Evolutionary conservation across 2,113 vertebrate species (phyloP), one percentile per base, ranked within the genome.

Genomic region (Lontra canadensis): DNA sequence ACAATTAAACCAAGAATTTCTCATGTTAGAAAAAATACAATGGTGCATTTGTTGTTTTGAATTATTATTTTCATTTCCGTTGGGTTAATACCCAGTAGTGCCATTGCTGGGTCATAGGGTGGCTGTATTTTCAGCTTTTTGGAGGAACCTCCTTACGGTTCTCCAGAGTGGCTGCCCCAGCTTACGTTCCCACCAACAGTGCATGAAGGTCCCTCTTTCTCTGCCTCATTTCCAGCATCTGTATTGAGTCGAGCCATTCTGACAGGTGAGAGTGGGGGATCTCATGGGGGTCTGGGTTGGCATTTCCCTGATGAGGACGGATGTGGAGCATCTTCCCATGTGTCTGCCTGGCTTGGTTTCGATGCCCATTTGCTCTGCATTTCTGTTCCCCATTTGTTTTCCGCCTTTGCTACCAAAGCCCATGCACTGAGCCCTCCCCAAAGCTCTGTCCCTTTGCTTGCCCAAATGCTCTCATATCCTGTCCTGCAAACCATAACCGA

Each of bases 201-300:
- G 13, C 13, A 26, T 0, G 25, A 15, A 1, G 23, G 6, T 44
- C 25, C 25, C 39, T 1, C 3, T 44, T 8, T 42, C 6, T 29
- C 15, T 6, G 4, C 74, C 47, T 49, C 44, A 0, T 31, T 15
- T 2, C 74, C 15, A 20, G 10, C 15, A 17, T 29, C 29, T 15
- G 13, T 2, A 23, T 74, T 15, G 20, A 39, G 6, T 21, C 0
- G 2, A 39, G 9, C n/a, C 69, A 23, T 73, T 36, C 10, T 39
- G 4, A 39, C n/a, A 73, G 36, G n/a, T 25, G 10, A 12, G n/a
- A 71, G 69, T 55, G 36, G 21, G 36, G 10, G 20, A 73, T 6
- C 20, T 73, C 69, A 13, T 23, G 69, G 20, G 12, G 20, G n/a
- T 39, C 23, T 73, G 11, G 20, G 23, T 23, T 13, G 69, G n/a